Conservation (phyloP, 2,113 vertebrate species). For the Muntiacus reevesi region DNA sequence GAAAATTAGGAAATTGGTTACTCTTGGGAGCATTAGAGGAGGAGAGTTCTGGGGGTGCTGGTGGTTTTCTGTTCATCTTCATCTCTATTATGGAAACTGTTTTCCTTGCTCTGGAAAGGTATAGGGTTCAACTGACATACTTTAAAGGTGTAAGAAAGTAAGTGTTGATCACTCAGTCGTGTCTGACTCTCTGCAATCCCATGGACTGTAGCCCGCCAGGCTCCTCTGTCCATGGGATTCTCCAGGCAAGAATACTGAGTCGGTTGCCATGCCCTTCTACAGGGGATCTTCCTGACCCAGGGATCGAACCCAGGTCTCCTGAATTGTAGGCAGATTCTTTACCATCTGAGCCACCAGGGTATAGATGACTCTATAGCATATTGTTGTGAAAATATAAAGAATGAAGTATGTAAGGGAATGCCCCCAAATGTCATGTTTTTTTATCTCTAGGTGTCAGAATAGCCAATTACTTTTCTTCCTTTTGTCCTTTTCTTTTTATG, state of each 20-base stretch:
- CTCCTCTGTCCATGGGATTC: background rate
- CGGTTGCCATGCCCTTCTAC: background rate
- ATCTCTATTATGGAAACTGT: background rate
- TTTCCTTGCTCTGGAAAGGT: background rate
- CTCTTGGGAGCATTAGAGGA: background rate
- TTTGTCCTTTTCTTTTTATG: background rate
- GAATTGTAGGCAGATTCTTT: background rate
- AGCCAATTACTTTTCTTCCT: background rate
- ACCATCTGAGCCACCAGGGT: background rate
- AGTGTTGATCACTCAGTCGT: background rate
- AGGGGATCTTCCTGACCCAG: background rate
- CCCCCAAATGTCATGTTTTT: background rate
- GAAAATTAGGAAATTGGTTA: background rate
- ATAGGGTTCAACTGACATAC: background rate
- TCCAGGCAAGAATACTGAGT: background rate
- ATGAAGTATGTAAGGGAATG: background rate
- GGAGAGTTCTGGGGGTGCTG: background rate
- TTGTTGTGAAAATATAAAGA: background rate
- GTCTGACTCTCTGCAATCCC: background rate
- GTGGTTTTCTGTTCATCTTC: background rate
- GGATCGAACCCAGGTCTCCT: background rate
- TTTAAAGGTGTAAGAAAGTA: background rate
- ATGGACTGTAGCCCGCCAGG: background rate
- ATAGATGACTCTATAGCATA: background rate
- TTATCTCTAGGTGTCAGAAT: background rate